These are phyloP conservation scores for Catostylus mosaicus DNA, from an alignment of 30 jellyfish, hydroid and myxozoan species.

Conservation along the genomic window DNA sequence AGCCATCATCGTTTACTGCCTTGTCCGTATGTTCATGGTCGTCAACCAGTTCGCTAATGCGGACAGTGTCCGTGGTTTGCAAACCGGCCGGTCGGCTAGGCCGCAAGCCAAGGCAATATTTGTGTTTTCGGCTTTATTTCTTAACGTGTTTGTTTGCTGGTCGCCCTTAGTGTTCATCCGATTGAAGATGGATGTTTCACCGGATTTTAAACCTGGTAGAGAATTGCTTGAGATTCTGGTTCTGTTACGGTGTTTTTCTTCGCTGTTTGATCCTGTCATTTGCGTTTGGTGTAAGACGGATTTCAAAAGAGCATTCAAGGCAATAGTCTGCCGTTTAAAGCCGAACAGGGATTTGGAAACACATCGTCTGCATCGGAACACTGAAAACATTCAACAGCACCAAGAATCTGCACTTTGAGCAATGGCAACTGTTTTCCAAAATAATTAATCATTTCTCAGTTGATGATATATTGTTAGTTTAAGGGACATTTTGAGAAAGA, in stretches of 20 bases:
- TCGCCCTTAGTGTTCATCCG: constrained; percentile 66
- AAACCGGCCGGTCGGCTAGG: constrained; percentile 5
- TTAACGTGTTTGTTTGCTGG: constrained; percentile 67
- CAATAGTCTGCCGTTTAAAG: constrained; percentile 3
- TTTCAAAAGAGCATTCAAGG: constrained; percentile 49
- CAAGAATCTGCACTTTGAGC: too few relatives aligned
- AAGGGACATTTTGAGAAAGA: too few relatives aligned
- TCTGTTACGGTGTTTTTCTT: constrained; percentile 59
- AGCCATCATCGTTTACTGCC: constrained; percentile 50
- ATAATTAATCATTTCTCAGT: too few relatives aligned
- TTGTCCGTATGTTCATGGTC: constrained; percentile 52
- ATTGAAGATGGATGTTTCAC: constrained; percentile 31
- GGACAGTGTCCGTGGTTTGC: constrained; percentile 43
- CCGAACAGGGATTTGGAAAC: too few relatives aligned
- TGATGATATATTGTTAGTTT: too few relatives aligned
- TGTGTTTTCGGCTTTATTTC: constrained; percentile 55
- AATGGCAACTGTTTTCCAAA: too few relatives aligned
- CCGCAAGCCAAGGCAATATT: constrained; percentile 41
- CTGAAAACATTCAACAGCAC: too few relatives aligned
- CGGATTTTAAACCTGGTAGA: constrained; percentile 2
- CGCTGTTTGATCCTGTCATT: constrained; percentile 57
- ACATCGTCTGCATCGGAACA: too few relatives aligned
- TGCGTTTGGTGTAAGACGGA: constrained; percentile 78
- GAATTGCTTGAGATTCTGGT: constrained; percentile 42
- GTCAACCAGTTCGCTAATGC: constrained; percentile 40